phyloP scores from a whole-genome alignment of 2,113 vertebrate species.

The Litocranius walleri region DNA sequence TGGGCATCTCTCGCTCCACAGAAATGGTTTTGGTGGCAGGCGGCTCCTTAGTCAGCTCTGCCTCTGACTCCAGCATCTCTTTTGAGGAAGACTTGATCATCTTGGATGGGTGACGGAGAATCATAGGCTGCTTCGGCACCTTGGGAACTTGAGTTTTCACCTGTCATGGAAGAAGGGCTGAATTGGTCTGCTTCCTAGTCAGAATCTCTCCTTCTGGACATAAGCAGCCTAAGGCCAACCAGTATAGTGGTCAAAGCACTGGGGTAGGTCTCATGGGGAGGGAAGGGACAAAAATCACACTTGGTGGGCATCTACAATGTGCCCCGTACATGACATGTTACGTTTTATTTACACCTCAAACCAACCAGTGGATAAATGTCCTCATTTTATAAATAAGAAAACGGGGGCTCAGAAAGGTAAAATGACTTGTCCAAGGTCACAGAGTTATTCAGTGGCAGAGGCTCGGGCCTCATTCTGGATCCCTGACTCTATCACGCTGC shows the following conservation, averaged over 20 bases:
- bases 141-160: slow-evolving; percentile 75
- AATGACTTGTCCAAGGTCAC: neutral
- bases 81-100: neutral
- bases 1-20: neutral
- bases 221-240: neutral
- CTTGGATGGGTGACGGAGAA: slow-evolving; percentile 16
- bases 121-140: slow-evolving; percentile 68
- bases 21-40: neutral
- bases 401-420: neutral
- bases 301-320: neutral
- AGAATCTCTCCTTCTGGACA: neutral
- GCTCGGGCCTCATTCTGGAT: neutral
- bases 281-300: neutral
- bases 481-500: neutral
- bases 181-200: neutral
- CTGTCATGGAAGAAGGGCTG: slow-evolving; percentile 61
- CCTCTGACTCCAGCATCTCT: neutral
- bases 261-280: neutral
- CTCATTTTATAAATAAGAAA: neutral
- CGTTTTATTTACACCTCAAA: neutral
- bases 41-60: neutral
- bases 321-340: neutral
- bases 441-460: neutral
- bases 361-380: neutral
- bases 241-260: neutral